Conservation (phyloP, 2,797 vertebrate genomes). For the Mus minutoides region DNA sequence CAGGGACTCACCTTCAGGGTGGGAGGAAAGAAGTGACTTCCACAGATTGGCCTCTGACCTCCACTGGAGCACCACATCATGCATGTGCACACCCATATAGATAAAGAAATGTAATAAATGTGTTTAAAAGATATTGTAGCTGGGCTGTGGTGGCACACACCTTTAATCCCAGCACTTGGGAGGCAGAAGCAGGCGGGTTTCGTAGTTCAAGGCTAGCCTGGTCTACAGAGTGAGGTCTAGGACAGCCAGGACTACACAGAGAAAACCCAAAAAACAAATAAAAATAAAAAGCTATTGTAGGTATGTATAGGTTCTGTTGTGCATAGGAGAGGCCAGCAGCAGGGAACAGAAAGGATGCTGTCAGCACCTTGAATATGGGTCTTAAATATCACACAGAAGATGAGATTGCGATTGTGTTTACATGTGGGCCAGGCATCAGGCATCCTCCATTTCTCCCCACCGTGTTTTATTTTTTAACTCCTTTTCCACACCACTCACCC, state of each 20-base stretch:
- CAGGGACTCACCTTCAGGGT: neutral
- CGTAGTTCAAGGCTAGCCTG: no score
- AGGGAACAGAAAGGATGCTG: neutral
- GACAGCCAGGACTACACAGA: no score
- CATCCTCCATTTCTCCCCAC: neutral
- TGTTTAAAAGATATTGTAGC: neutral
- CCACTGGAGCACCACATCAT: no score
- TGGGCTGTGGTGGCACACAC: no score
- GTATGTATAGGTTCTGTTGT: no score
- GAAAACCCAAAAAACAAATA: no score
- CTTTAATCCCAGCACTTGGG: no score
- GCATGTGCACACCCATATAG: neutral
- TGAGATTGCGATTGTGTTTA: neutral
- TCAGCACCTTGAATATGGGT: neutral
- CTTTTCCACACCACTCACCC: neutral
- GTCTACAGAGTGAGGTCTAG: no score
- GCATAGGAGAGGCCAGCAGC: neutral
- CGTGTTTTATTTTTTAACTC: neutral
- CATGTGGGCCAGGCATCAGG: neutral
- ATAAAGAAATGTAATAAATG: neutral
- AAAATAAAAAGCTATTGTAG: neutral
- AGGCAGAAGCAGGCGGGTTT: no score
- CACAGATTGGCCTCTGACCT: neutral
- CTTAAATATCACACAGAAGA: neutral
- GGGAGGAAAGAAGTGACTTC: neutral